These are phyloP conservation scores for Ranitomeya imitator DNA, from an alignment of 2,113 vertebrate genomes.

Conservation along the genomic window DNA sequence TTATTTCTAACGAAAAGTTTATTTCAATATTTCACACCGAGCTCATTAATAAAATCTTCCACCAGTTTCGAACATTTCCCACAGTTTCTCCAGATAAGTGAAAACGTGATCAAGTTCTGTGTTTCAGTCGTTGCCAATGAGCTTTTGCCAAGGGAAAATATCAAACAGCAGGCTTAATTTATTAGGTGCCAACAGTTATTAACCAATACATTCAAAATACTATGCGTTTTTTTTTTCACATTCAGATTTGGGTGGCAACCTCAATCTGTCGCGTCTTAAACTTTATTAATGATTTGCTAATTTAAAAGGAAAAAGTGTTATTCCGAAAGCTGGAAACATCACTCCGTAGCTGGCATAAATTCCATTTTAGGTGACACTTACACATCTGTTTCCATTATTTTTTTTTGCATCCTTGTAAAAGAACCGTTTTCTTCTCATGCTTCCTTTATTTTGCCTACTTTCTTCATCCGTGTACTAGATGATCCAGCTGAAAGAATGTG, in stretches of 20 bases:
- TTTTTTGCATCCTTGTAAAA: too few species aligned
- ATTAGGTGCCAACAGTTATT: not conserved
- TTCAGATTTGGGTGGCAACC: not conserved
- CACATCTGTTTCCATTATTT: too few species aligned
- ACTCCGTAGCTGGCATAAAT: too few species aligned
- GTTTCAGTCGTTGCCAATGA: slow-evolving; percentile 34
- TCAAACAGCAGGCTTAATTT: slow-evolving; percentile 32
- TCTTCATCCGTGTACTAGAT: not conserved
- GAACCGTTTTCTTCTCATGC: too few species aligned
- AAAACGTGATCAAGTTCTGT: not conserved
- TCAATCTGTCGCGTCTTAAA: not conserved
- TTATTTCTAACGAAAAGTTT: not conserved
- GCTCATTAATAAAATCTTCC: not conserved
- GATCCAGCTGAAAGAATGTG: not conserved
- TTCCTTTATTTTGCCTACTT: too few species aligned
- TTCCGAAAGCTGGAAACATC: not conserved
- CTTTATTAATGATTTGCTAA: not conserved
- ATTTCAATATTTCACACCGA: not conserved
- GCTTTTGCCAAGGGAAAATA: slow-evolving; percentile 18
- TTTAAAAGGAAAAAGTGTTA: not conserved
- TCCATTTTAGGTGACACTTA: too few species aligned
- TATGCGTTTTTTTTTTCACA: not conserved
- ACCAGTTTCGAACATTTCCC: not conserved
- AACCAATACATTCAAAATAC: slow-evolving; percentile 25
- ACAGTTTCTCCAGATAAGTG: not conserved